Evolutionary conservation across 1,140 invertebrate species (phyloP).

Genomic region (Pseudomyrmex pallidus): DNA sequence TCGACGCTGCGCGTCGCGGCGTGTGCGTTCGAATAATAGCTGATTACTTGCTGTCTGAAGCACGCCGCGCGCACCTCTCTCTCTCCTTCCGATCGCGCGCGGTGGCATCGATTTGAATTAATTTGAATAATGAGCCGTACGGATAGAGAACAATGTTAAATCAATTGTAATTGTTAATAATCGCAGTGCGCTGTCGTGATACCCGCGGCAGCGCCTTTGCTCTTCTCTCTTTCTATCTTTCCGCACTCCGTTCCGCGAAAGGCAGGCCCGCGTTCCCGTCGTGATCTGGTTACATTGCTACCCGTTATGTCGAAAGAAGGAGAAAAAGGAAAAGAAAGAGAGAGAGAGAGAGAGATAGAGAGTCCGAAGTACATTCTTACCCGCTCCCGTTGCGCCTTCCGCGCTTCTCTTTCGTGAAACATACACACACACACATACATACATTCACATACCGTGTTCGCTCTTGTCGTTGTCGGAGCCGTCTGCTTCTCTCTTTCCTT

Average conservation of each 20-base stretch:
- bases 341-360: conserved; percentile 1
- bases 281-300: conserved; percentile 82
- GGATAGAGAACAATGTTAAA: conserved; percentile 76
- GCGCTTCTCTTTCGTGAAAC: conserved; percentile 31
- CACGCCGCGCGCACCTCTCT: neutral
- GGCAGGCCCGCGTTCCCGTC: conserved; percentile 63
- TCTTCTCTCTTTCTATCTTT: no score
- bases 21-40: conserved; percentile 5
- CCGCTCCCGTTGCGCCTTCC: conserved; percentile 53
- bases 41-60: neutral
- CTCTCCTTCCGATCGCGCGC: conserved; percentile 33
- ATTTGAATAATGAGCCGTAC: conserved; percentile 78
- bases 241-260: conserved; percentile 51
- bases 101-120: conserved; percentile 76
- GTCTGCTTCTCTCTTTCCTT: conserved; percentile 28
- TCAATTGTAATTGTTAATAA: conserved; percentile 82
- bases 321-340: no score
- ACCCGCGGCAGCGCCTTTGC: neutral
- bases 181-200: conserved; percentile 74
- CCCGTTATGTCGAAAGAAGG: conserved; percentile 76
- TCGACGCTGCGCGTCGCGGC: neutral
- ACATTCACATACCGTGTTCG: conserved; percentile 23
- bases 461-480: conserved; percentile 46
- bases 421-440: neutral
- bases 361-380: conserved; percentile 77